These are phyloP conservation scores for Egretta garzetta DNA, from an alignment of 2,113 vertebrate genomes.

Conservation along the genomic window DNA sequence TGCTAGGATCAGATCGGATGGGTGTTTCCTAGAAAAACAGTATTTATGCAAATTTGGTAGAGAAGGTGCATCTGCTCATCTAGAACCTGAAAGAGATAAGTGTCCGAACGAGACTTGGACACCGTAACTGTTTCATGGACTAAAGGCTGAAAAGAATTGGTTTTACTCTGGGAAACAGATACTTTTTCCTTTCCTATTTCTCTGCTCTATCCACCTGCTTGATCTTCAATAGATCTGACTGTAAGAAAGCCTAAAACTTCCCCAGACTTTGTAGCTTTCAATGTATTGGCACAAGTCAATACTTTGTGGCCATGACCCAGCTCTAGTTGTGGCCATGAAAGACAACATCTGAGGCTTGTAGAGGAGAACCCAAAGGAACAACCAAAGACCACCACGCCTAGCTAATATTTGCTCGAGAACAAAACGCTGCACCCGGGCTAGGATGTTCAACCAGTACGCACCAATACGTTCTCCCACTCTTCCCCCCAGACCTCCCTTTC, in stretches of 20 bases:
- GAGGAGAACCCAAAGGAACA: not conserved
- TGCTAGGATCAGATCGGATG: not conserved
- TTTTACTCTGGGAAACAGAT: not conserved
- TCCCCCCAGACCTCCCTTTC: not conserved
- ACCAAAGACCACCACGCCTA: not conserved
- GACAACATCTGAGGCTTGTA: not conserved
- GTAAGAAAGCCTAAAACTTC: not conserved
- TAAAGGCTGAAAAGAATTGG: not conserved
- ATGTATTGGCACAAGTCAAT: fast-evolving
- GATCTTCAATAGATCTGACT: not conserved
- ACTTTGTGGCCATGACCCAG: not conserved
- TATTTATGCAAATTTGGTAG: not conserved
- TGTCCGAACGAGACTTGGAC: not conserved
- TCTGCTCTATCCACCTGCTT: not conserved
- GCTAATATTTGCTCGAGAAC: not conserved
- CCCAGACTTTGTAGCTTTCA: not conserved
- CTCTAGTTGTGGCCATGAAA: not conserved
- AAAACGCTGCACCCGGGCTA: no score
- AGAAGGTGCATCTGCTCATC: not conserved
- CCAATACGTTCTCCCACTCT: not conserved
- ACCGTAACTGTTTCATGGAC: not conserved
- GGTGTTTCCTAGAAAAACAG: not conserved
- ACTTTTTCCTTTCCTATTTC: not conserved
- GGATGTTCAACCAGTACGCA: fast-evolving
- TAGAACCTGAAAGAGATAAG: not conserved